Evolutionary conservation across 2,797 vertebrate species (phyloP), one percentile per base, ranked within the genome.

Genomic region (Leptodactylus fallax): DNA sequence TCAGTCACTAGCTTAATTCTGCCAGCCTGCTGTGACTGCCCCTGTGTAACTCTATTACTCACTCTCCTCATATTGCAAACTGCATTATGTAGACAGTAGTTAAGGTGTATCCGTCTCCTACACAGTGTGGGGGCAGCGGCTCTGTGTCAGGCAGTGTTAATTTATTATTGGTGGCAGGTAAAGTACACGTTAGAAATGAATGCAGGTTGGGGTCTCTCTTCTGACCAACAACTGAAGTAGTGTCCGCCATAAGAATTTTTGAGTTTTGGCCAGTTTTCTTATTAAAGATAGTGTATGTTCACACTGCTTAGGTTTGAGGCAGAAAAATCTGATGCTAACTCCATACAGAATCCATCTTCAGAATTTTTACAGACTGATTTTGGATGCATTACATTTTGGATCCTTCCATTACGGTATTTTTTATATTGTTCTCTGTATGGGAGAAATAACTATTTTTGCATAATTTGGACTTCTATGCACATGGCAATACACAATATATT

Each of bases 11-110:
- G 23, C 53, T 27, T 23, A 21, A 53, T 53, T 53, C 19, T 55
- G 36, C 36, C 36, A 36, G 51, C 27, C 36, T 74, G 77, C 77
- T 81, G 79, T 23, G 27, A 14, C 79, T 76, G 85, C 56, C 55
- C 55, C 67, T 51, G 45, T 58, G 21, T 47, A 61, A 36, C 49
- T 47, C 60, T 13, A 81, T 81, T 87, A 19, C 60, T 49, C 36
- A 55, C 25, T 56, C 53, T 27, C 78, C 17, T 79, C 25, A 36
- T 58, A 79, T 17, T 79, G 51, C 7, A 25, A 79, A 79, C 76
- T 56, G 76, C 76, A 78, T 78, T n/a, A 21, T 47, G 45, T 49
- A 53, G 72, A 56, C 53, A 56, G 51, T 8, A 3, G 14, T 56
- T 3, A 55, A 55, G 23, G 51, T 8, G 51, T 16, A 14, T n/a